These are phyloP conservation scores for Puntigrus tetrazona DNA, from an alignment of 2,113 vertebrate genomes.

Conservation along the genomic window DNA sequence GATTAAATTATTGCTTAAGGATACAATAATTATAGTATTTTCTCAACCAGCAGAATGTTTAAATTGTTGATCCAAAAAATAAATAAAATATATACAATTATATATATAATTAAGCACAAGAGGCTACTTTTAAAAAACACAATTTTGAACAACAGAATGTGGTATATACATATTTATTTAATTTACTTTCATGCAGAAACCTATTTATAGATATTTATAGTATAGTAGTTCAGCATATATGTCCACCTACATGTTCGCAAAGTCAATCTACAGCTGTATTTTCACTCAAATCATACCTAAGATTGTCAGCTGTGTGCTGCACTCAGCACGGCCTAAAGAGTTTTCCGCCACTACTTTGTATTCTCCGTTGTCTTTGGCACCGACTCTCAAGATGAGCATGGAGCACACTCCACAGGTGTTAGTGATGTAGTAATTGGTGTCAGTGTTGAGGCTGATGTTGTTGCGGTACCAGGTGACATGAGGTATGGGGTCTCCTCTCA, in stretches of 20 bases:
- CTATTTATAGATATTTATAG: not conserved
- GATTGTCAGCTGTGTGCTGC: conserved; percentile 78
- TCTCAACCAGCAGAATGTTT: not conserved
- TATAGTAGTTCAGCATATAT: not conserved
- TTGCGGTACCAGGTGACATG: conserved; percentile 84
- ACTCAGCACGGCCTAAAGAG: conserved; percentile 73
- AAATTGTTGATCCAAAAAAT: not conserved
- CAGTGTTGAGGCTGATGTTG: conserved; percentile 74
- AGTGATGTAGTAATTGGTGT: conserved; percentile 73
- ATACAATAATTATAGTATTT: not conserved
- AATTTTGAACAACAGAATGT: not conserved
- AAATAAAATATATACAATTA: too few species aligned
- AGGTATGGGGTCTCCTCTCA: conserved; percentile 79
- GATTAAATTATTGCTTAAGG: not conserved
- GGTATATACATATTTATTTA: too few species aligned
- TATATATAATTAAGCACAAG: too few species aligned
- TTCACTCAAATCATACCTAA: conserved; percentile 68
- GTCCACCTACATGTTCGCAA: not conserved
- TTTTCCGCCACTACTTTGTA: conserved; percentile 82
- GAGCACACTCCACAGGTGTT: conserved; percentile 87
- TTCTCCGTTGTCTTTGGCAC: conserved; percentile 76
- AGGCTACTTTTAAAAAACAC: not conserved
- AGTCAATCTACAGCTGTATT: not conserved
- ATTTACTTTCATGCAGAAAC: not conserved
- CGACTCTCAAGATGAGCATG: conserved; percentile 77